These are phyloP conservation scores for Aromia moschata DNA, from an alignment of 2,888 invertebrate genomes.

Conservation along the genomic window DNA sequence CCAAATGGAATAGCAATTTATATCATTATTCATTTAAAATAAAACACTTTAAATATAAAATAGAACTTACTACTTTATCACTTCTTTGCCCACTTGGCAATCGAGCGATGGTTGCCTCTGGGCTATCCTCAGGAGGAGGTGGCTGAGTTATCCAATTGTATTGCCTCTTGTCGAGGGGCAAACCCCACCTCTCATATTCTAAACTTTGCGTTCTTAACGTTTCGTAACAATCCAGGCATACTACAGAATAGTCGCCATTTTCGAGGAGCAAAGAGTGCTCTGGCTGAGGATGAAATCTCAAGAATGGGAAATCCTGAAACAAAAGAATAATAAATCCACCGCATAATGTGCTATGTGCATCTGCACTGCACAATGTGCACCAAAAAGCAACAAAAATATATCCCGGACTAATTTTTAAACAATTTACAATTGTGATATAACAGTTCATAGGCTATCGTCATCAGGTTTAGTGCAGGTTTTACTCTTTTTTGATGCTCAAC, in stretches of 20 bases:
- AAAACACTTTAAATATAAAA: background rate
- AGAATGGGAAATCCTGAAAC: slow-evolving; percentile 85
- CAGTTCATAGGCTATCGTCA: too few species aligned
- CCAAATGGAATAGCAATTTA: too few species aligned
- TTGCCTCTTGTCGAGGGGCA: slow-evolving; percentile 89
- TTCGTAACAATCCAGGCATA: slow-evolving; percentile 93
- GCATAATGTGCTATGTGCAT: too few species aligned
- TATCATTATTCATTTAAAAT: background rate
- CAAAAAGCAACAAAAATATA: too few species aligned
- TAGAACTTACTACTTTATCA: slow-evolving; percentile 74
- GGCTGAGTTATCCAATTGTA: slow-evolving; percentile 96
- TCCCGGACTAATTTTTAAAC: too few species aligned
- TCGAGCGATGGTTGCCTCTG: slow-evolving; percentile 83
- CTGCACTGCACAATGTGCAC: too few species aligned
- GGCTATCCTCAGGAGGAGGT: slow-evolving; percentile 90
- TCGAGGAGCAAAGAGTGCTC: slow-evolving; percentile 86
- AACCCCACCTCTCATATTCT: slow-evolving; percentile 89
- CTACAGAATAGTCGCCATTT: slow-evolving; percentile 90
- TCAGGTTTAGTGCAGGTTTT: too few species aligned
- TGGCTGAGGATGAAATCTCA: slow-evolving; percentile 83
- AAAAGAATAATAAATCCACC: too few species aligned
- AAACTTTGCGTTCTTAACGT: slow-evolving; percentile 89
- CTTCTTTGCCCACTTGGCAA: slow-evolving; percentile 87
- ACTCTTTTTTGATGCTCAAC: too few species aligned
- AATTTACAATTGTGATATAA: too few species aligned